These are phyloP conservation scores for Benitochromis conjunctus DNA, from an alignment of 2,113 vertebrate genomes.

Conservation along the genomic window DNA sequence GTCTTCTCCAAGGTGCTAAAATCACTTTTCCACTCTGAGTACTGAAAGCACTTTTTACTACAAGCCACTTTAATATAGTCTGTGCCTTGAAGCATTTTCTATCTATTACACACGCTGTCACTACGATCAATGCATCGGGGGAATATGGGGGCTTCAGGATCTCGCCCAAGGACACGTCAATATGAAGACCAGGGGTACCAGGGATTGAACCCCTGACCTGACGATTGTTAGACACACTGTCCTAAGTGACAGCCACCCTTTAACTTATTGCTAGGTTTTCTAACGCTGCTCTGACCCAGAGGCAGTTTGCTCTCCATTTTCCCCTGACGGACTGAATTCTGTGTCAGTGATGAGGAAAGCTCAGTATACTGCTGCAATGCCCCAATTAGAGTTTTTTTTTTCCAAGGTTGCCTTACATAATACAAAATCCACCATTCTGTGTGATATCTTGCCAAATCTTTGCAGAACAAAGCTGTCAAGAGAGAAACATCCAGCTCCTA, in stretches of 20 bases:
- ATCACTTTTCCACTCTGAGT: neutral
- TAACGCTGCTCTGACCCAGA: slow-evolving; percentile 10
- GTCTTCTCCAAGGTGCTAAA: slow-evolving; percentile 7
- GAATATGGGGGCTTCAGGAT: neutral
- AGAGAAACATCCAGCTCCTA: neutral
- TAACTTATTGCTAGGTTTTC: neutral
- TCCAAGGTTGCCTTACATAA: slow-evolving; percentile 48
- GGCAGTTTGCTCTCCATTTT: slow-evolving; percentile 34
- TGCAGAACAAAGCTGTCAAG: slow-evolving; percentile 14
- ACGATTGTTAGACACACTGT: neutral
- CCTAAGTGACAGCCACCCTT: neutral
- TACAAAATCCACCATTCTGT: slow-evolving; percentile 43
- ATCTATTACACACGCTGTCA: neutral
- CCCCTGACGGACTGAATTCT: slow-evolving; percentile 25
- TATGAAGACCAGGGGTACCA: neutral
- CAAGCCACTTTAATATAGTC: neutral
- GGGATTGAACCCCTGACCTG: neutral
- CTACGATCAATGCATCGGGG: neutral
- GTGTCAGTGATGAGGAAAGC: slow-evolving; percentile 47
- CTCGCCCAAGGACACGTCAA: neutral
- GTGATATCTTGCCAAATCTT: slow-evolving; percentile 56
- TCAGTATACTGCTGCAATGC: slow-evolving; percentile 41
- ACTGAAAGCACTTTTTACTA: neutral
- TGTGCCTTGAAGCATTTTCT: neutral
- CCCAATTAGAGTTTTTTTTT: slow-evolving; percentile 58